phyloP scores from a whole-genome alignment of 2,797 vertebrate species.

The Chelidonichthys spinosus region DNA sequence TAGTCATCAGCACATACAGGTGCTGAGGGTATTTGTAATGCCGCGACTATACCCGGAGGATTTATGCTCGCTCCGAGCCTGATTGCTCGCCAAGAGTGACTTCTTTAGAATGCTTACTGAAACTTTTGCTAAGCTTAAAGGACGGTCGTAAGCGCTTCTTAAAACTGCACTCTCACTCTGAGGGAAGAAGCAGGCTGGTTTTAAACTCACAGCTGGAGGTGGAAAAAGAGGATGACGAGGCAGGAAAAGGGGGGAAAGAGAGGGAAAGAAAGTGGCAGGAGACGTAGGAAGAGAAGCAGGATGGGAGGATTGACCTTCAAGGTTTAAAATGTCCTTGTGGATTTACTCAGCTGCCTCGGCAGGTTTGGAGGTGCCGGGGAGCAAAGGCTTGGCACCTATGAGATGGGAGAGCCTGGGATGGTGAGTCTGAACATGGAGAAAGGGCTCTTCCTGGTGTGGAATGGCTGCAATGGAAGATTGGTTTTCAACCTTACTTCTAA shows the following conservation, averaged over 20 bases:
- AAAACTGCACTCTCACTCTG: conserved; percentile 38
- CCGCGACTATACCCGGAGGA: conserved; percentile 86
- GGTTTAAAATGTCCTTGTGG: conserved; percentile 63
- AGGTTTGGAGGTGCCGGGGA: conserved; percentile 31
- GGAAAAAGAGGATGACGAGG: conserved; percentile 19
- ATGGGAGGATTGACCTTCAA: conserved; percentile 47
- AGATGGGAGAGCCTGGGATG: neutral
- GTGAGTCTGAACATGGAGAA: conserved; percentile 15
- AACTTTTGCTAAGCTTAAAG: conserved; percentile 83
- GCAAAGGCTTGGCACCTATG: conserved; percentile 24
- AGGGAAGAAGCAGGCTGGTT: conserved; percentile 29
- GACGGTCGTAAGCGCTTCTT: conserved; percentile 62
- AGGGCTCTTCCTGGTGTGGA: conserved; percentile 7
- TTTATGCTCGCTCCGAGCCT: conserved; percentile 88
- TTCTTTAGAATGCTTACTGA: conserved; percentile 81
- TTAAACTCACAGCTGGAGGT: conserved; percentile 28
- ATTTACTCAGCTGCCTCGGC: conserved; percentile 67
- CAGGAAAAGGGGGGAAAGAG: conserved; percentile 1
- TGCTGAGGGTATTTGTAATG: conserved; percentile 90
- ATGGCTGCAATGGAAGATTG: neutral
- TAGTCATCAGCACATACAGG: conserved; percentile 99
- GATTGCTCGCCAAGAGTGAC: conserved; percentile 89
- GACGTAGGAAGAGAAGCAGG: conserved; percentile 27
- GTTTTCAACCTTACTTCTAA: neutral
- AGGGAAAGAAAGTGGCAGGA: conserved; percentile 3